A percentile compares a stretch with the other conserved stretches of the same genome.
Conservation (phyloP, 2,888 invertebrate genomes). For the Bellardia bayeri region DNA sequence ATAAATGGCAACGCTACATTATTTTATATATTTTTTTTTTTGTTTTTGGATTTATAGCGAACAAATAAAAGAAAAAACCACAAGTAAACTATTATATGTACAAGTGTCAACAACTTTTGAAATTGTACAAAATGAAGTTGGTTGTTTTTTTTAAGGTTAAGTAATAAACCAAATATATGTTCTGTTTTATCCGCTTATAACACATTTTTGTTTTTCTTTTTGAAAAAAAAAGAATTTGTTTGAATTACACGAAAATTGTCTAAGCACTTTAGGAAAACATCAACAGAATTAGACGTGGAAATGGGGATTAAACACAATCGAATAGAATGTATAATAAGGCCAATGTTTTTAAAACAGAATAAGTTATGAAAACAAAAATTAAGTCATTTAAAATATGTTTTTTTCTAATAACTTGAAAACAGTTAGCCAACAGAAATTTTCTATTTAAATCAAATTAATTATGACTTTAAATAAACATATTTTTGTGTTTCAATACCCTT, state of each 20-base stretch:
- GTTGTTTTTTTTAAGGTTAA: slow-evolving; percentile 29
- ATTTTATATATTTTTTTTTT: slow-evolving; percentile 5
- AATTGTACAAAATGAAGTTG: slow-evolving; percentile 21
- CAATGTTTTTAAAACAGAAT: neutral
- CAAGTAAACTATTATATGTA: neutral
- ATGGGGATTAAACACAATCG: neutral
- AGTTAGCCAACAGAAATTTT: too few species aligned
- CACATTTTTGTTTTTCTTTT: neutral
- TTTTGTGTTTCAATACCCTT: neutral
- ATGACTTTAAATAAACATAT: too few species aligned
- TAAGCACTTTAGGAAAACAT: neutral
- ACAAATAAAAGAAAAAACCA: neutral
- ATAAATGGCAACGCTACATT: slow-evolving; percentile 50
- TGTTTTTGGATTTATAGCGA: neutral
- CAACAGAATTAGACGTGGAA: neutral
- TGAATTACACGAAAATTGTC: neutral
- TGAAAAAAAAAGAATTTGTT: neutral
- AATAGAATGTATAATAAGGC: neutral
- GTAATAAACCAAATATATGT: slow-evolving; percentile 29
- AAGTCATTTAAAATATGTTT: neutral
- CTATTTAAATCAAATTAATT: too few species aligned
- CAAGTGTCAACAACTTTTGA: slow-evolving; percentile 22
- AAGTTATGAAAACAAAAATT: neutral
- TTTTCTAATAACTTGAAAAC: too few species aligned
- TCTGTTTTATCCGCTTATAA: neutral